These are phyloP conservation scores for Cryptosula pallasiana DNA, from an alignment of 2,888 invertebrate genomes.

Conservation along the genomic window DNA sequence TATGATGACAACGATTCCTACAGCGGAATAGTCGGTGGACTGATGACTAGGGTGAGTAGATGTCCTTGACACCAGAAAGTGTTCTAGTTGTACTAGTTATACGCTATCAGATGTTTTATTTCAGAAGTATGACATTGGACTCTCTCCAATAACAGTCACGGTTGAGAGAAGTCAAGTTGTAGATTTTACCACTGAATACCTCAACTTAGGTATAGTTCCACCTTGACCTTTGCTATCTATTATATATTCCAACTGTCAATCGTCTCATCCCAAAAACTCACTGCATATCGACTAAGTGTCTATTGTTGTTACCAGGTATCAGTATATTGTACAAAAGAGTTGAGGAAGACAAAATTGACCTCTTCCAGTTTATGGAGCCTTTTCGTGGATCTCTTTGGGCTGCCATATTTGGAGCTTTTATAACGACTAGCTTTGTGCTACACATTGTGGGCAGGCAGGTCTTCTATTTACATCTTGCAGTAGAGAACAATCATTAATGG, in stretches of 20 bases:
- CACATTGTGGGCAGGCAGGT: neutral
- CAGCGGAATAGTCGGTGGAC: neutral
- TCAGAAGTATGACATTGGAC: constrained; percentile 11
- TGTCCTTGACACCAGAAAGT: no score
- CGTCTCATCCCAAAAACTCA: no score
- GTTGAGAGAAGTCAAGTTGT: constrained; percentile 16
- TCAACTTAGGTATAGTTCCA: constrained; percentile 3
- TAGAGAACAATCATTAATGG: no score
- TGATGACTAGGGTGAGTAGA: constrained; percentile 3
- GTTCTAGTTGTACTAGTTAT: no score
- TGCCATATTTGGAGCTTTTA: neutral
- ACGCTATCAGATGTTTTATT: neutral
- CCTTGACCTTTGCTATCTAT: no score
- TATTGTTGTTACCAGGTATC: neutral
- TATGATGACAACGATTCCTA: neutral
- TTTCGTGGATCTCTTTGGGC: neutral
- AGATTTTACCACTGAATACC: constrained; percentile 1
- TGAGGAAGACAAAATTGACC: neutral
- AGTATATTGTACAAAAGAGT: neutral
- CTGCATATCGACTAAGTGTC: no score
- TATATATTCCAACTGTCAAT: no score
- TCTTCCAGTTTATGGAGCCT: neutral
- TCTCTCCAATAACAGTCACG: constrained; percentile 5
- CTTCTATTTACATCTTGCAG: neutral
- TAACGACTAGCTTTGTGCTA: neutral